Percentiles rank a stretch among this genome's conserved stretches.
Conservation (phyloP, 2,888 invertebrate species). For the Tribolium freemani region DNA sequence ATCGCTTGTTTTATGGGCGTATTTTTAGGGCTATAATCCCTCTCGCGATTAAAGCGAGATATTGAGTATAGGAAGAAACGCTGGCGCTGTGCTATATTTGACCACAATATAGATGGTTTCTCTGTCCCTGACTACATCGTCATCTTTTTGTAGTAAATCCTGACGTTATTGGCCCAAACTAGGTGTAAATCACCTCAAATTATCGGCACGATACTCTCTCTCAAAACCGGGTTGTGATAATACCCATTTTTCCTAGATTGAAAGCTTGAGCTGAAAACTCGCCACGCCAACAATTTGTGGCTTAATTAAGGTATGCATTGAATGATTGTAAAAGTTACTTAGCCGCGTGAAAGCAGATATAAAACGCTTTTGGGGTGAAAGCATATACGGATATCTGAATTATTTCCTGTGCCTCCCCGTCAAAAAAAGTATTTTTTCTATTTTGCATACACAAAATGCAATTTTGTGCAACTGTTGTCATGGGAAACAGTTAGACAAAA, state of each 20-base stretch:
- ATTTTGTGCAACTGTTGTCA: no score
- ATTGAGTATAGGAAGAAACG: constrained; percentile 4
- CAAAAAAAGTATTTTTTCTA: constrained; percentile 7
- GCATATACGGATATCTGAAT: not conserved
- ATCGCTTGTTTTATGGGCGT: constrained; percentile 29
- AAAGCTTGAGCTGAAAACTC: not conserved
- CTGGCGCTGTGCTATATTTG: constrained; percentile 19
- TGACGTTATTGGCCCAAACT: constrained; percentile 17
- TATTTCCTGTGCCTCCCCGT: not conserved
- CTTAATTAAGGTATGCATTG: not conserved
- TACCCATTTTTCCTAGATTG: not conserved
- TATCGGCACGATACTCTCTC: not conserved
- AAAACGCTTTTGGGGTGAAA: not conserved
- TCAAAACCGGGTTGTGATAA: not conserved
- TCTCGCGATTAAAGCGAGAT: constrained; percentile 28
- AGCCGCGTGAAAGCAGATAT: not conserved
- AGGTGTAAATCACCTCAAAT: constrained; percentile 22
- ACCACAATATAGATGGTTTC: constrained; percentile 30
- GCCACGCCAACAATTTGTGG: not conserved
- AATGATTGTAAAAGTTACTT: not conserved
- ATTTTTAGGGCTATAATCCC: constrained; percentile 34
- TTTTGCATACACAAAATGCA: no score
- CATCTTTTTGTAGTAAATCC: constrained; percentile 32
- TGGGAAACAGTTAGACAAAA: no score
- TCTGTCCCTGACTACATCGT: constrained; percentile 29